These are phyloP conservation scores for Apodemus speciosus DNA, from an alignment of 2,113 vertebrate genomes.

Conservation along the genomic window DNA sequence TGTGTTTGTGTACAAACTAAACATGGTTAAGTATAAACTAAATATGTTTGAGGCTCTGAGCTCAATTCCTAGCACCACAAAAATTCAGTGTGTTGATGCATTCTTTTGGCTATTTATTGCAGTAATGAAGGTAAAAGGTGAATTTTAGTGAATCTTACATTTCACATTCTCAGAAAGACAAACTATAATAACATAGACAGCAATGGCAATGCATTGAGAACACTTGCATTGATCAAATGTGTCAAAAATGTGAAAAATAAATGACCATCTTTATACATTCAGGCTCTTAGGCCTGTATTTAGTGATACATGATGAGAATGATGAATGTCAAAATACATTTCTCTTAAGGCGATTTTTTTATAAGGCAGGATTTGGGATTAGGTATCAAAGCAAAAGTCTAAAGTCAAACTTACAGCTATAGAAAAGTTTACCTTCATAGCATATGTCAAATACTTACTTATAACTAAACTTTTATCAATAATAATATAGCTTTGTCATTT, in stretches of 20 bases:
- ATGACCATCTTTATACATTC: background rate
- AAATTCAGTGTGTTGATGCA: background rate
- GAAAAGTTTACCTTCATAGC: background rate
- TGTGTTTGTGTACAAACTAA: no score
- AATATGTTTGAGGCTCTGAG: background rate
- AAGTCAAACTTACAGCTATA: slow-evolving; percentile 21
- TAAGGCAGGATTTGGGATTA: background rate
- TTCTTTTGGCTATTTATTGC: background rate
- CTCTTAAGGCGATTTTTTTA: background rate
- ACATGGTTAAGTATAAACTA: background rate
- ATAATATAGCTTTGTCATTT: background rate
- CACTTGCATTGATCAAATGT: background rate
- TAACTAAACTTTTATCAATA: slow-evolving; percentile 6
- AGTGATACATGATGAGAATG: background rate
- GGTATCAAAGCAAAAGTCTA: background rate
- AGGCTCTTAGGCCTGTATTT: background rate
- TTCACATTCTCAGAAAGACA: background rate
- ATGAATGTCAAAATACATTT: background rate
- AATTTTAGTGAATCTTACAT: background rate
- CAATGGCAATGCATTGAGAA: background rate
- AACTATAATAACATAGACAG: background rate
- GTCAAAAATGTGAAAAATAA: background rate
- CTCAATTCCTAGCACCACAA: no score
- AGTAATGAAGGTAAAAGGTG: background rate
- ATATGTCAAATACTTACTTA: slow-evolving; percentile 26